phyloP scores from a whole-genome alignment of 2,113 vertebrate genomes.

The Cacatua alba region DNA sequence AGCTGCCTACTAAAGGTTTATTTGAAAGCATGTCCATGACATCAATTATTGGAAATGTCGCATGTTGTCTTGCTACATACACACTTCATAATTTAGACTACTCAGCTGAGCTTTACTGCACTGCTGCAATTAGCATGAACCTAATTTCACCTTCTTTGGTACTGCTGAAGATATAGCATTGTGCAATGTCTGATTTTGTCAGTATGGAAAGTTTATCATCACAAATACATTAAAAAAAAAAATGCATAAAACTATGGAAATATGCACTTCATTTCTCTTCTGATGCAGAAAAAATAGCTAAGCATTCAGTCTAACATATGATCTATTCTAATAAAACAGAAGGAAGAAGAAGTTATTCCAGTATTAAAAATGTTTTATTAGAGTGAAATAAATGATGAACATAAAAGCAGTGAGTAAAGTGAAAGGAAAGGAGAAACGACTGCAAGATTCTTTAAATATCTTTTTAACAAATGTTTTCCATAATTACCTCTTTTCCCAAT shows the following conservation, averaged over 20 bases:
- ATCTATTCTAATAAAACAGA: neutral
- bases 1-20: conserved; percentile 26
- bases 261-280: neutral
- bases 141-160: neutral
- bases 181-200: neutral
- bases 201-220: neutral
- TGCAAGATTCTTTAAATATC: neutral
- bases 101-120: neutral
- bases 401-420: neutral
- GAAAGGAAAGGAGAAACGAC: neutral
- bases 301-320: neutral
- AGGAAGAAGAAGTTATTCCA: neutral
- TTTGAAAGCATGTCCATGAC: conserved; percentile 16
- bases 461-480: neutral
- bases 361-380: neutral
- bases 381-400: neutral
- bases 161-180: neutral
- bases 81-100: conserved; percentile 20
- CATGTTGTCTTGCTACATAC: neutral
- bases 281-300: neutral
- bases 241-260: neutral
- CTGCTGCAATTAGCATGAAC: conserved; percentile 11
- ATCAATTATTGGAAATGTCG: conserved; percentile 27
- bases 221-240: neutral
- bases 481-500: neutral